These are phyloP conservation scores for Helicoverpa assulta DNA, from an alignment of 2,888 invertebrate species.

Conservation along the genomic window DNA sequence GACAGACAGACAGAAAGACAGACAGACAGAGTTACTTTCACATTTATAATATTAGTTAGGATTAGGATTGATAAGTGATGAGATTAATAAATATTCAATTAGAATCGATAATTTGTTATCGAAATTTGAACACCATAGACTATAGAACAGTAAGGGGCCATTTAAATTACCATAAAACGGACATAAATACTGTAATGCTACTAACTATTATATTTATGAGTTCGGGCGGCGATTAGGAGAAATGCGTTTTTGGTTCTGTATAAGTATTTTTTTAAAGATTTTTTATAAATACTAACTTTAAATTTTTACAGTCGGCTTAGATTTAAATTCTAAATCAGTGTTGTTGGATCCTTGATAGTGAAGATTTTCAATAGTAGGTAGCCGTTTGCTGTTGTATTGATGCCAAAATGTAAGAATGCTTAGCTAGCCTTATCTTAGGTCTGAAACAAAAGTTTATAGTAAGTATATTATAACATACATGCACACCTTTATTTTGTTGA, in stretches of 20 bases:
- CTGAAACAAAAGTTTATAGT: too few species aligned
- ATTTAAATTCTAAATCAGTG: too few species aligned
- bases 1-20: too few species aligned
- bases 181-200: slow-evolving; percentile 70
- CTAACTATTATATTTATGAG: slow-evolving; percentile 46
- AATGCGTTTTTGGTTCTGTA: slow-evolving; percentile 34
- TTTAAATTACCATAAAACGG: slow-evolving; percentile 64
- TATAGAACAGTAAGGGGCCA: slow-evolving; percentile 25
- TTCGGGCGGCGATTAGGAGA: slow-evolving; percentile 20
- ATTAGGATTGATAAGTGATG: slow-evolving; percentile 15
- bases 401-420: too few species aligned
- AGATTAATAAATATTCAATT: slow-evolving; percentile 48
- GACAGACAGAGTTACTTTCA: too few species aligned
- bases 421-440: too few species aligned
- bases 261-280: neutral
- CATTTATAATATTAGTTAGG: too few species aligned
- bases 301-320: neutral
- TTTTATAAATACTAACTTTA: neutral
- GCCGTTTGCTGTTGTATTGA: too few species aligned
- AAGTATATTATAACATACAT: neutral
- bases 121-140: slow-evolving; percentile 24
- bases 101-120: slow-evolving; percentile 48
- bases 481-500: too few species aligned
- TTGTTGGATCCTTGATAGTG: too few species aligned
- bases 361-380: too few species aligned